Conservation (phyloP, 2,113 vertebrate genomes). For the Mandrillus leucophaeus region DNA sequence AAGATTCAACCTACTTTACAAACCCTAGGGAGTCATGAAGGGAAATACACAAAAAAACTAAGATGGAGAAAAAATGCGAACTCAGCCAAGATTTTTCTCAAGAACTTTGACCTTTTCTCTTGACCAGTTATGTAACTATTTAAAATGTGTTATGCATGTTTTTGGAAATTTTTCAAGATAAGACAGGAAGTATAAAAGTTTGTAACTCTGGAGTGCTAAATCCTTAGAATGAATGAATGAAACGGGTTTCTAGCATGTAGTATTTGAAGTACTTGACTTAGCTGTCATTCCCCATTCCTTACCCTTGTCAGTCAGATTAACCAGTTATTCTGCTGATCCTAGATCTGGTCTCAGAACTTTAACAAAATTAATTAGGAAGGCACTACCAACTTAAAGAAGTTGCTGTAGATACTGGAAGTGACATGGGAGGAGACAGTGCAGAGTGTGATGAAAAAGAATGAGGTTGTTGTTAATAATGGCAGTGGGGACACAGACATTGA, state of each 20-base stretch:
- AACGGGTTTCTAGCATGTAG: neutral
- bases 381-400: neutral
- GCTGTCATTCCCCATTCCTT: neutral
- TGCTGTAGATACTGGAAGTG: neutral
- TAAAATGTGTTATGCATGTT: neutral
- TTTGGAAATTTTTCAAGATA: conserved; percentile 30
- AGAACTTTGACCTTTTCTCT: conserved; percentile 25
- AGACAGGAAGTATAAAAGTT: conserved; percentile 20
- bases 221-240: neutral
- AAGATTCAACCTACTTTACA: neutral
- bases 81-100: conserved; percentile 43
- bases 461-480: neutral
- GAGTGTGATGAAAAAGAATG: neutral
- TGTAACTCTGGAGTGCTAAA: neutral
- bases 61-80: neutral
- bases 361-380: neutral
- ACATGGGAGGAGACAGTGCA: neutral
- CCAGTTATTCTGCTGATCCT: neutral
- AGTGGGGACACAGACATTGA: neutral
- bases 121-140: conserved; percentile 7
- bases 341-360: neutral
- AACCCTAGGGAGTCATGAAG: neutral
- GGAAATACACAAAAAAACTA: neutral
- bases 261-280: neutral
- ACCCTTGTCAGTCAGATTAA: neutral